Evolutionary conservation across 1,140 invertebrate species (phyloP).

Genomic region (Rhynchophorus ferrugineus): DNA sequence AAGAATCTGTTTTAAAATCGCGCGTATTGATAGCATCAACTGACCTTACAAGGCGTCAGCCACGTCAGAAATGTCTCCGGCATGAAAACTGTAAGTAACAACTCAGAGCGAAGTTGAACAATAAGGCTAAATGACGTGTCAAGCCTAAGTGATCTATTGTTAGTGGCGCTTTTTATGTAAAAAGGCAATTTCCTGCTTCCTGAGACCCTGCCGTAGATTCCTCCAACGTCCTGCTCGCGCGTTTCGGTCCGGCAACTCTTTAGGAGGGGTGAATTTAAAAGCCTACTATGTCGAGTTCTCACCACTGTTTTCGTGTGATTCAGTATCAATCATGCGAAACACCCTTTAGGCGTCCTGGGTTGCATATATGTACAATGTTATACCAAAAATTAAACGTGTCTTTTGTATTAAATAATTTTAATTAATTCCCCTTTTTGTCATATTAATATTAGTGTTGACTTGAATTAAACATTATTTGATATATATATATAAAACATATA

Average conservation of each 20-base stretch:
- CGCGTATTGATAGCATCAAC: background rate
- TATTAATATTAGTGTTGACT: no score
- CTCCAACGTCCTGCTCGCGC: background rate
- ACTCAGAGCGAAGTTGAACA: slow-evolving; percentile 12
- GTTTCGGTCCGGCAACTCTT: slow-evolving; percentile 19
- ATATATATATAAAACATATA: no score
- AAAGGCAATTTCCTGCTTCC: slow-evolving; percentile 24
- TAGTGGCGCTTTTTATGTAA: slow-evolving; percentile 23
- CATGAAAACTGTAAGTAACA: background rate
- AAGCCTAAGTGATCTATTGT: slow-evolving; percentile 23
- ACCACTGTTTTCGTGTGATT: no score
- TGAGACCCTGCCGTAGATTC: slow-evolving; percentile 11
- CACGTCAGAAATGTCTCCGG: no score
- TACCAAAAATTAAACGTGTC: no score
- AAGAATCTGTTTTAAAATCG: no score
- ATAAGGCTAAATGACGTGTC: slow-evolving; percentile 20
- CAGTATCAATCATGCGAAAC: no score
- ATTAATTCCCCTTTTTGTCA: no score
- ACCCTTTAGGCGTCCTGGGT: no score
- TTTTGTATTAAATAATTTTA: no score
- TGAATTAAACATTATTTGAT: no score
- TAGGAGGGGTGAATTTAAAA: slow-evolving; percentile 1
- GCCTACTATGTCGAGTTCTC: slow-evolving; percentile 11
- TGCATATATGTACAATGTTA: no score
- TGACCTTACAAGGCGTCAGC: background rate